A percentile compares a stretch with the other conserved stretches of the same genome.
These are phyloP conservation scores for Mormyrus hasselquistii DNA, from an alignment of 2,797 vertebrate genomes.

Conservation along the genomic window DNA sequence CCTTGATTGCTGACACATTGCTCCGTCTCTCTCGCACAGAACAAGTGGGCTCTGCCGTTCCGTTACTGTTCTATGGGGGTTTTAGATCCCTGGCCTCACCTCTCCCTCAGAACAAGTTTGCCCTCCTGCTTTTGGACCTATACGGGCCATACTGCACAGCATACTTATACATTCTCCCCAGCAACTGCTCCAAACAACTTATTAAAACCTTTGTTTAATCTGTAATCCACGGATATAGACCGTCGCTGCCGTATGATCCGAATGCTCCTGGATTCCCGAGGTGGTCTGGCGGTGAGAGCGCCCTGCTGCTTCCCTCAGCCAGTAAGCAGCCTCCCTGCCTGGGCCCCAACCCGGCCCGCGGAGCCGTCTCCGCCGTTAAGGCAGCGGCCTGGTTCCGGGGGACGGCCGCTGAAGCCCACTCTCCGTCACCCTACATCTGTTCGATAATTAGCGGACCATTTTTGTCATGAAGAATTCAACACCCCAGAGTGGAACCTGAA, in stretches of 20 bases:
- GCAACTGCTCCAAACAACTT: background rate
- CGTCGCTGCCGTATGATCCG: background rate
- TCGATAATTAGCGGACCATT: conserved; percentile 85
- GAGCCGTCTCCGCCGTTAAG: conserved; percentile 60
- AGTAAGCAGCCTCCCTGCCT: background rate
- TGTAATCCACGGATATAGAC: background rate
- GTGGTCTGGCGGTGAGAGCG: background rate
- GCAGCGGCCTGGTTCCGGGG: conserved; percentile 73
- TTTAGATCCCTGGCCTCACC: background rate
- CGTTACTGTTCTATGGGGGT: background rate
- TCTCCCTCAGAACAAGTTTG: background rate
- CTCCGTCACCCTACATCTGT: conserved; percentile 80
- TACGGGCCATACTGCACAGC: background rate
- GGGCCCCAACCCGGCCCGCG: background rate
- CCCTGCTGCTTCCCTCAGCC: background rate
- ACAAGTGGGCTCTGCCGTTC: background rate
- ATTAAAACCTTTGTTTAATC: background rate
- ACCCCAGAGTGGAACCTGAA: conserved; percentile 81
- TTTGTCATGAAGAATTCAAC: conserved; percentile 85
- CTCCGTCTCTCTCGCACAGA: background rate
- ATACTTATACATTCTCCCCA: background rate
- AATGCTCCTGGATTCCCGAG: background rate
- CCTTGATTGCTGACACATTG: background rate
- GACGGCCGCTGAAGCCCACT: conserved; percentile 68
- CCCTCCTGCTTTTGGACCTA: background rate